These are phyloP conservation scores for Pipa parva DNA, from an alignment of 2,113 vertebrate species.

Conservation along the genomic window DNA sequence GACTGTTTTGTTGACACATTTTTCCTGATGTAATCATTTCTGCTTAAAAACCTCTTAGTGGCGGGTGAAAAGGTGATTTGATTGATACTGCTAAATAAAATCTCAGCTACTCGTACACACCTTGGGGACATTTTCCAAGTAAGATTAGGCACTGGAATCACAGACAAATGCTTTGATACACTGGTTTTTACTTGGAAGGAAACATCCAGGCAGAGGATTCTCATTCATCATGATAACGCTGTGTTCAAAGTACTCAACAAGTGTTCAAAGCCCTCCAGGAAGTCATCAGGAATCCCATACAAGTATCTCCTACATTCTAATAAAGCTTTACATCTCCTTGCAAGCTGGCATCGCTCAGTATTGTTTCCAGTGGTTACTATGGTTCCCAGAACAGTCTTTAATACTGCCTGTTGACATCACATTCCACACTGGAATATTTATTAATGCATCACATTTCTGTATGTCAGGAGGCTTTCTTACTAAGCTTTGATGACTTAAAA, in stretches of 20 bases:
- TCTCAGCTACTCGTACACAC: background rate
- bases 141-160: background rate
- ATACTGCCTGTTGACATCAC: background rate
- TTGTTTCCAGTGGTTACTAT: background rate
- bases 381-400: background rate
- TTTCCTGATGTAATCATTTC: background rate
- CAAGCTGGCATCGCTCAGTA: background rate
- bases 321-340: background rate
- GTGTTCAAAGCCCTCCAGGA: constrained; percentile 2
- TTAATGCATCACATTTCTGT: background rate
- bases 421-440: background rate
- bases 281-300: background rate
- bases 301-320: background rate
- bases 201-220: background rate
- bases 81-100: background rate
- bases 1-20: background rate
- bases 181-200: background rate
- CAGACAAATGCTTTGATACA: background rate
- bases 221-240: background rate
- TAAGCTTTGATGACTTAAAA: too few species aligned
- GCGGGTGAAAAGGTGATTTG: background rate
- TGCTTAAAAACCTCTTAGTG: background rate
- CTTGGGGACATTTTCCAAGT: constrained; percentile 1
- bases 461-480: background rate
- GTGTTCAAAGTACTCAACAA: background rate